Evolutionary conservation across 64 coral and sea anemone species (phyloP).

Genomic region (Astreopora myriophthalma): DNA sequence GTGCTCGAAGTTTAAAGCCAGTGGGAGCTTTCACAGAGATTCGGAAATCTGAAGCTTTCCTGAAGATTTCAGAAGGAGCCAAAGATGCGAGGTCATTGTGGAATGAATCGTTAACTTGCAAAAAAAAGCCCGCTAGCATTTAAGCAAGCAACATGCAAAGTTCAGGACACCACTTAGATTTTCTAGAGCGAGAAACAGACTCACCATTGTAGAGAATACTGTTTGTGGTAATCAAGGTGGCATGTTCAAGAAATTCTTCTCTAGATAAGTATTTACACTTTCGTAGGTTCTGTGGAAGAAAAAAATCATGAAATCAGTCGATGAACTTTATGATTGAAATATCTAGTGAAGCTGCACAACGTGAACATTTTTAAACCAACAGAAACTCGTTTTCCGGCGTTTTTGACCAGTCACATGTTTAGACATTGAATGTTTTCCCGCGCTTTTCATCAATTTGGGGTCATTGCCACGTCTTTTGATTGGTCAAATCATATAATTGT

Average conservation of each 20-base stretch:
- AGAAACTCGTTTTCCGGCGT: not conserved
- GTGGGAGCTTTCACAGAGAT: too few relatives aligned
- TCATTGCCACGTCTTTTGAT: not conserved
- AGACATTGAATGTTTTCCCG: not conserved
- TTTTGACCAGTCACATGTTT: not conserved
- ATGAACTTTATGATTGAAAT: too few relatives aligned
- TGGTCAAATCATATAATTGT: too few relatives aligned
- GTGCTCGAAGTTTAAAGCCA: too few relatives aligned
- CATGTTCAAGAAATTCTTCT: slow-evolving; percentile 86
- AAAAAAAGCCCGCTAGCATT: too few relatives aligned
- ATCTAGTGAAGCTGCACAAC: not conserved
- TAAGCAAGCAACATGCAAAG: too few relatives aligned
- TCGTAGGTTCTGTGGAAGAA: slow-evolving; percentile 76
- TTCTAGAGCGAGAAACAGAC: not conserved
- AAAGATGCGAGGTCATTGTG: too few relatives aligned
- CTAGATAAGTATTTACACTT: slow-evolving; percentile 79
- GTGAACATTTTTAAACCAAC: not conserved
- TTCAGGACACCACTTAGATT: too few relatives aligned
- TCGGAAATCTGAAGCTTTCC: too few relatives aligned
- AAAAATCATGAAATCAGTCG: too few relatives aligned
- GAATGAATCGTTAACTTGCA: too few relatives aligned
- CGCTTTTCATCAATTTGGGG: not conserved
- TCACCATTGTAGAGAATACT: slow-evolving; percentile 96
- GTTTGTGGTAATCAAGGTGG: slow-evolving; percentile 77
- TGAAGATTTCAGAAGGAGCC: too few relatives aligned